Conservation (phyloP, 2,113 vertebrate genomes). For the Danio rerio region DNA sequence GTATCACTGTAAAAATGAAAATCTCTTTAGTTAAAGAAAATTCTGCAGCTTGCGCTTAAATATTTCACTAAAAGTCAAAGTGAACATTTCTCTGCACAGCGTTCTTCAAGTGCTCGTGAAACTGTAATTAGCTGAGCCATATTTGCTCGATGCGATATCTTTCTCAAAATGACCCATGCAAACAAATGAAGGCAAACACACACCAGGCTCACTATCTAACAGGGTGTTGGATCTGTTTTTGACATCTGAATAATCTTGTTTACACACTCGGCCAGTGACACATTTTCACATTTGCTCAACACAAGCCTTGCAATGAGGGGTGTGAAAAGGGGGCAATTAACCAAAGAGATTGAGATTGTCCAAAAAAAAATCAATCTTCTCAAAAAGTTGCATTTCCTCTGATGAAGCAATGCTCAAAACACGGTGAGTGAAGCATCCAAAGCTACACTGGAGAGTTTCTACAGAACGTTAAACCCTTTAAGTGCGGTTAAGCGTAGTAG, state of each 20-base stretch:
- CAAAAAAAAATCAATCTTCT: not conserved
- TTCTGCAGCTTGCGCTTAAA: no score
- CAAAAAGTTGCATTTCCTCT: not conserved
- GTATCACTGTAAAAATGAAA: no score
- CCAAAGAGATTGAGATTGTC: not conserved
- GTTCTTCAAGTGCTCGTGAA: constrained; percentile 19
- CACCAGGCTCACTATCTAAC: constrained; percentile 18
- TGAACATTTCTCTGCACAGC: not conserved
- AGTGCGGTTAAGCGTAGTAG: constrained; percentile 45
- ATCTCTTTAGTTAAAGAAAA: no score
- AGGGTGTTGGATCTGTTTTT: constrained; percentile 22
- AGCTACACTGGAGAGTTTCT: not conserved
- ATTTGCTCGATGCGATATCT: constrained; percentile 15
- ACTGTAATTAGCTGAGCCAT: constrained; percentile 19
- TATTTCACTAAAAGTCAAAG: no score
- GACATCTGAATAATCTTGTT: constrained; percentile 46
- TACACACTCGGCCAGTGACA: constrained; percentile 17
- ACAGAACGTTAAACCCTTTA: constrained; percentile 18
- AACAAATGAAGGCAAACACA: constrained; percentile 26
- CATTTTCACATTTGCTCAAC: constrained; percentile 24
- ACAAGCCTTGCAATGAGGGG: constrained; percentile 20
- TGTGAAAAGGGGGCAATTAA: constrained; percentile 42
- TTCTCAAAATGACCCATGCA: constrained; percentile 18
- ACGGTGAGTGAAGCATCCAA: not conserved
- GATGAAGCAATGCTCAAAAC: not conserved